Evolutionary conservation across 1,140 invertebrate species (phyloP), one percentile per base, ranked within the genome.

Genomic region (Heliconius himera): DNA sequence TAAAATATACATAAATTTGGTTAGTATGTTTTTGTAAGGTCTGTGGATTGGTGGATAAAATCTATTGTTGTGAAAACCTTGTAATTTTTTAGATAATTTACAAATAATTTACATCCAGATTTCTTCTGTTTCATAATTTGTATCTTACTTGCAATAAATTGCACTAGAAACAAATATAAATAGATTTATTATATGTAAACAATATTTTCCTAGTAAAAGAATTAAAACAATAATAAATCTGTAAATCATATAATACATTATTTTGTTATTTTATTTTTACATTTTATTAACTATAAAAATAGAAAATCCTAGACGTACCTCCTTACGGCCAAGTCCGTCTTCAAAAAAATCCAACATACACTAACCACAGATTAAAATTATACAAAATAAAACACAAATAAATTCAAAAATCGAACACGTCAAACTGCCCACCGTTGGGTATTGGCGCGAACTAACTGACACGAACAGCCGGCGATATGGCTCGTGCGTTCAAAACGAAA

Each of bases 401-500:
- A 66, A 26, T 66, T 29, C 3, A 29, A 66, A 66, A 26, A 66
- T 16, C 26, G 56, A 66, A 29, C 60, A 66, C 60, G 26, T 66
- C 60, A 22, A 56, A 66, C 60, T 16, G 41, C 22, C 56, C 54
- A 11, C 72, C 41, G 78, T 79, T 78, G 73, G 78, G 74, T 77
- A 82, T 86, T 83, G 82, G 78, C 82, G 79, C 79, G 81, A 83
- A 79, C 79, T 81, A 77, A 81, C 81, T 79, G 81, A 82, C 78
- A 77, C 74, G 49, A 51, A 20, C 49, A 29, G 71, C 80, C 78
- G 83, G 83, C 82, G 83, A 84, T 85, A 87, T 87, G 84, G 80
- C 82, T 85, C 79, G 74, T 85, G 86, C 86, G 83, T 87, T 82
- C 80, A 84, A 85, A 82, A 75, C 66, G 82, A 84, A 82, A 79